A percentile compares a stretch with the other conserved stretches of the same genome.
Evolutionary conservation across 2,888 invertebrate genomes (phyloP).

Genomic region (Sesia bembeciformis): DNA sequence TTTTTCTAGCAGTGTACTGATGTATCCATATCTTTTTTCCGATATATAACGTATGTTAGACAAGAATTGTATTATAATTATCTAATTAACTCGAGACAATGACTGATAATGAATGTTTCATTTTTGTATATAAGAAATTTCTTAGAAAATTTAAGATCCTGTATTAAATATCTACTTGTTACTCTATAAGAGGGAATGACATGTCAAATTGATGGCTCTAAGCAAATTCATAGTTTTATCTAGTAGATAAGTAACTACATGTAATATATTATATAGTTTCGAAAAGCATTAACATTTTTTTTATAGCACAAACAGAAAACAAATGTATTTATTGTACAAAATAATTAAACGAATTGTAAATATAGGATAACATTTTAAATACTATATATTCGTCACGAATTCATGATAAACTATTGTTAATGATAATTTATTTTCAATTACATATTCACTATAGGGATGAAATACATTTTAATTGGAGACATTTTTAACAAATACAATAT

Average conservation of each 20-base stretch:
- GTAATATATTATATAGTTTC: background rate
- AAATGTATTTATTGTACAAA: slow-evolving; percentile 5
- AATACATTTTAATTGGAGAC: too few relatives aligned
- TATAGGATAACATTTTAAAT: slow-evolving; percentile 1
- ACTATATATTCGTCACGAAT: background rate
- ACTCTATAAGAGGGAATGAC: slow-evolving; percentile 3
- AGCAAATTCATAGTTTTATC: slow-evolving; percentile 4
- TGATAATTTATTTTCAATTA: too few relatives aligned
- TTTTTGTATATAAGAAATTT: slow-evolving; percentile 23
- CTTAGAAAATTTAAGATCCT: background rate
- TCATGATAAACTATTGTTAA: too few relatives aligned
- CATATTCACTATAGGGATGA: too few relatives aligned
- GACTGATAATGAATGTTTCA: slow-evolving; percentile 30
- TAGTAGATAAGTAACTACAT: background rate
- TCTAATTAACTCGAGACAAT: slow-evolving; percentile 23
- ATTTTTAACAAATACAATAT: background rate
- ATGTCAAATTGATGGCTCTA: background rate
- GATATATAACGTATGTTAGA: too few relatives aligned
- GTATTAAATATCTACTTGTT: background rate
- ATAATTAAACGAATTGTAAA: slow-evolving; percentile 4
- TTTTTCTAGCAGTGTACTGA: too few relatives aligned
- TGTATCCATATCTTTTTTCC: too few relatives aligned
- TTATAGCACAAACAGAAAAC: background rate
- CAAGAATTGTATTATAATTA: background rate
- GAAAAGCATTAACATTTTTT: background rate